phyloP scores from a whole-genome alignment of 2,888 invertebrate species.

The Acronicta leporina region DNA sequence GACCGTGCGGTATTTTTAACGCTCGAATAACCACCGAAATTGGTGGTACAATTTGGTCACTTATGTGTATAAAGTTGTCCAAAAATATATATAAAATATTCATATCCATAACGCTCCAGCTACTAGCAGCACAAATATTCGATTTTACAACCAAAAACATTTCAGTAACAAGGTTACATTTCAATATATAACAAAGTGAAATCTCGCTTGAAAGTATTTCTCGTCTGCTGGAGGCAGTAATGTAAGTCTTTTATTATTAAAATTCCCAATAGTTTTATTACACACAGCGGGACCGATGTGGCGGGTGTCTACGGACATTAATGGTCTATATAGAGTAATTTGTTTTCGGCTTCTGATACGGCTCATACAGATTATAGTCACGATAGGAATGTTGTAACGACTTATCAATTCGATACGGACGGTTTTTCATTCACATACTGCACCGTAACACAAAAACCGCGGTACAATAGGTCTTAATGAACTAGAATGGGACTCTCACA shows the following conservation, averaged over 20 bases:
- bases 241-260: conserved; percentile 56
- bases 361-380: conserved; percentile 71
- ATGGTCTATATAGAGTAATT: conserved; percentile 70
- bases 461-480: conserved; percentile 40
- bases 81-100: no score
- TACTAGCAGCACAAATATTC: conserved; percentile 13
- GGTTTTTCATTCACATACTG: conserved; percentile 60
- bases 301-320: conserved; percentile 60
- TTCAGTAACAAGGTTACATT: conserved; percentile 34
- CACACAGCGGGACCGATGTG: conserved; percentile 49
- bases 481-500: conserved; percentile 45
- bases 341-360: conserved; percentile 78
- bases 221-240: conserved; percentile 34
- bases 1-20: conserved; percentile 4
- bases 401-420: conserved; percentile 76
- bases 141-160: conserved; percentile 34
- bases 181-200: conserved; percentile 40
- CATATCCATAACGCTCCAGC: not conserved
- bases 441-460: conserved; percentile 28
- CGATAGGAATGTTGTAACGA: conserved; percentile 74
- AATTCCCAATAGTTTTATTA: conserved; percentile 64
- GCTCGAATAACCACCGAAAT: conserved; percentile 3
- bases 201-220: conserved; percentile 45
- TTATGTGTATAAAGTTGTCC: no score
- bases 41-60: not conserved